phyloP scores from a whole-genome alignment of 2,113 vertebrate genomes.

The Paralichthys olivaceus region DNA sequence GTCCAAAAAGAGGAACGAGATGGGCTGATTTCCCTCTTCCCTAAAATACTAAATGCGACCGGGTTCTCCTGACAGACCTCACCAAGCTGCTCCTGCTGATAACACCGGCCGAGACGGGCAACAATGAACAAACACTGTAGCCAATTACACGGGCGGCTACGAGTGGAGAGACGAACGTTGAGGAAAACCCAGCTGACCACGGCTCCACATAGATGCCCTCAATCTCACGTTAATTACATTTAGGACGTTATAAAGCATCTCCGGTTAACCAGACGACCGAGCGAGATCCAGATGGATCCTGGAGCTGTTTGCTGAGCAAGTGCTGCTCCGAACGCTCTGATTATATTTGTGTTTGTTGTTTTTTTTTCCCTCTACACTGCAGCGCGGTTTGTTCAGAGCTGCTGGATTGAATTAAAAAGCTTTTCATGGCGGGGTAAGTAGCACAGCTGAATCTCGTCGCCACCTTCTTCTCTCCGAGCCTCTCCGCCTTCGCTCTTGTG shows the following conservation, averaged over 20 bases:
- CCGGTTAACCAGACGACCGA: conserved; percentile 53
- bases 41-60: conserved; percentile 51
- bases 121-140: conserved; percentile 64
- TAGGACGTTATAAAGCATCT: conserved; percentile 46
- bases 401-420: conserved; percentile 57
- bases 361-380: conserved; percentile 46
- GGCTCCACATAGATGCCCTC: conserved; percentile 47
- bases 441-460: no score
- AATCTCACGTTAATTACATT: conserved; percentile 71
- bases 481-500: not conserved
- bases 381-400: conserved; percentile 31
- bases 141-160: conserved; percentile 57
- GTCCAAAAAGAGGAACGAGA: conserved; percentile 68
- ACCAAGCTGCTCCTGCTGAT: conserved; percentile 70
- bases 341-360: conserved; percentile 52
- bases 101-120: conserved; percentile 55
- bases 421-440: conserved; percentile 20
- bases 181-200: conserved; percentile 58
- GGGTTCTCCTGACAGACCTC: conserved; percentile 57
- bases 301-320: conserved; percentile 14
- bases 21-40: conserved; percentile 15
- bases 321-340: conserved; percentile 25
- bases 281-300: conserved; percentile 53
- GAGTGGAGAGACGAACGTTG: conserved; percentile 45
- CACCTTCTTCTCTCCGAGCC: not conserved